These are phyloP conservation scores for Leuctra nigra DNA, from an alignment of 2,888 invertebrate genomes.

Conservation along the genomic window DNA sequence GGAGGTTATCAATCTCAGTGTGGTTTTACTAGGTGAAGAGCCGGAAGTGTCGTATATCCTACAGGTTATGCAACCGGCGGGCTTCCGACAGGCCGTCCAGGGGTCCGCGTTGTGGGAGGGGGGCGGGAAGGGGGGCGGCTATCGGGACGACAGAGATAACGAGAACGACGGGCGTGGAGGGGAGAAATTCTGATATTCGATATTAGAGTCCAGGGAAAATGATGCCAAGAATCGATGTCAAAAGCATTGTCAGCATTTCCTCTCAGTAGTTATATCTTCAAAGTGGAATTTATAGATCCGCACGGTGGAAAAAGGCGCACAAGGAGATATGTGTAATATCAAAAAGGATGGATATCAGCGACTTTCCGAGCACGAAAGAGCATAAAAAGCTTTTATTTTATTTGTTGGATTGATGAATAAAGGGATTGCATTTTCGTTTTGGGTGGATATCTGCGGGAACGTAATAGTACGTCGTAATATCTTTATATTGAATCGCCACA, in stretches of 20 bases:
- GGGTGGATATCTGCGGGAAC: no score
- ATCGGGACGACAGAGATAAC: no score
- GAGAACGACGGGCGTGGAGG: no score
- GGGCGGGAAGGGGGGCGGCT: no score
- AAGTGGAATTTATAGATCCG: no score
- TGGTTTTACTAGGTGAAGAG: slow-evolving; percentile 1
- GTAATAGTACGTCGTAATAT: no score
- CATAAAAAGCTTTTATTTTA: background rate
- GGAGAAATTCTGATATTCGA: background rate
- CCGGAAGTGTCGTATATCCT: slow-evolving; percentile 22
- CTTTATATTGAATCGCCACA: no score
- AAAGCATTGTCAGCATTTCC: slow-evolving; percentile 12
- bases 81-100: slow-evolving; percentile 16
- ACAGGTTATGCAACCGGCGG: slow-evolving; percentile 20
- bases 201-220: slow-evolving; percentile 6
- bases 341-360: background rate
- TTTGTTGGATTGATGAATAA: slow-evolving; percentile 5
- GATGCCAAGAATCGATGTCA: slow-evolving; percentile 14
- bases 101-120: background rate
- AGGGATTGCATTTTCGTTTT: no score
- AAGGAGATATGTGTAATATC: slow-evolving; percentile 5
- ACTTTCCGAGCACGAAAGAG: background rate
- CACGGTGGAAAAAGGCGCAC: background rate
- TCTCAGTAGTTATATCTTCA: background rate
- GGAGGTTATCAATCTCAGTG: background rate